Conservation (phyloP, 2,888 invertebrate genomes). For the Watsonalla binaria region DNA sequence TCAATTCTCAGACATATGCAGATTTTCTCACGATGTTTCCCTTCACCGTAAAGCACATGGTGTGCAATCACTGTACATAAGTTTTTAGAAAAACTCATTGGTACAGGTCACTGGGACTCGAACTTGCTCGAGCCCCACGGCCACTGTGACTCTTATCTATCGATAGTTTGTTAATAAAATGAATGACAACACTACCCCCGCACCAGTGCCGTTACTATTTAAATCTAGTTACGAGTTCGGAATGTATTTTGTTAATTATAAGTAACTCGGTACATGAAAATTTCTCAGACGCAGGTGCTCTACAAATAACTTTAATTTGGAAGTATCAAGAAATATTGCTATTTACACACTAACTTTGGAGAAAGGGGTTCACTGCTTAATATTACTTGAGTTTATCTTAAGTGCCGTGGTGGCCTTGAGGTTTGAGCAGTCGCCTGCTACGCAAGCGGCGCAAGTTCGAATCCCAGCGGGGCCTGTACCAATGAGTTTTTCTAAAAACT, state of each 20-base stretch:
- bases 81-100: too few species aligned
- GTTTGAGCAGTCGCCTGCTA: too few species aligned
- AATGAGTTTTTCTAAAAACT: too few species aligned
- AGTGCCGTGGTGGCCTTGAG: neutral
- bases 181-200: conserved; percentile 16
- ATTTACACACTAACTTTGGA: conserved; percentile 26
- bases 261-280: conserved; percentile 70
- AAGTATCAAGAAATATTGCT: conserved; percentile 50
- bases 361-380: too few species aligned
- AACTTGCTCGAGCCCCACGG: too few species aligned
- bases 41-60: too few species aligned
- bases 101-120: too few species aligned
- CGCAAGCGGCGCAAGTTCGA: too few species aligned
- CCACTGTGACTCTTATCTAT: conserved; percentile 4
- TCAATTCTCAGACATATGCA: too few species aligned
- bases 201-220: conserved; percentile 66
- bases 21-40: too few species aligned
- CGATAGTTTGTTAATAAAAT: conserved; percentile 11
- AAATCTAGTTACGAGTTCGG: conserved; percentile 77
- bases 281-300: conserved; percentile 60
- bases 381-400: neutral
- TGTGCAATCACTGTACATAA: too few species aligned
- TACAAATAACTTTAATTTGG: conserved; percentile 35
- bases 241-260: conserved; percentile 78
- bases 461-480: too few species aligned